phyloP scores from a whole-genome alignment of 92 coral and sea anemone species.

The Epizoanthus ramosus region DNA sequence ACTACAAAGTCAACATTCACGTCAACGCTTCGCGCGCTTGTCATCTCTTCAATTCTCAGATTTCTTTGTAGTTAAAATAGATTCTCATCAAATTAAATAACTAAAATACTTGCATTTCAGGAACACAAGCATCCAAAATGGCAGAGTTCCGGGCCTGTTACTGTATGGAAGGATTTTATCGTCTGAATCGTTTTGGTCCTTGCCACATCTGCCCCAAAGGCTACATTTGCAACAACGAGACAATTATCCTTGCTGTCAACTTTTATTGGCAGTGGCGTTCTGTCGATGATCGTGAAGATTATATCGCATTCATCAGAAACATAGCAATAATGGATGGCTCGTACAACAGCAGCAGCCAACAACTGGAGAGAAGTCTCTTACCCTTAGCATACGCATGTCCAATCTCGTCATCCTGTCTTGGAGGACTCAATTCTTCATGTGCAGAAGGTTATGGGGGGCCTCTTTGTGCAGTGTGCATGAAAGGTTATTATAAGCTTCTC shows the following conservation, averaged over 20 bases:
- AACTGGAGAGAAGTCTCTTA: slow-evolving; percentile 15
- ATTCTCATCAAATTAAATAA: too few relatives aligned
- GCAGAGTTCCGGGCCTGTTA: too few relatives aligned
- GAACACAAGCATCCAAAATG: too few relatives aligned
- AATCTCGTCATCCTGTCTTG: slow-evolving; percentile 55
- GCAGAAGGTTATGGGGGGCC: slow-evolving; percentile 62
- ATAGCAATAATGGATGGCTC: slow-evolving; percentile 32
- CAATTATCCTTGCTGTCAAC: slow-evolving; percentile 38
- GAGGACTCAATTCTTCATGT: slow-evolving; percentile 64
- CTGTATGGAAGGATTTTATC: too few relatives aligned
- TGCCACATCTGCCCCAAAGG: too few relatives aligned
- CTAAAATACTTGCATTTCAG: too few relatives aligned
- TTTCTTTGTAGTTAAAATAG: too few relatives aligned
- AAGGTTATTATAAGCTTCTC: slow-evolving; percentile 44
- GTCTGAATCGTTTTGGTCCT: too few relatives aligned
- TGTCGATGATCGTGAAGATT: slow-evolving; percentile 24
- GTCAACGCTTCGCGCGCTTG: too few relatives aligned
- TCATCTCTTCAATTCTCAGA: too few relatives aligned
- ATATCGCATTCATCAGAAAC: slow-evolving; percentile 40
- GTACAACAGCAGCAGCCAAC: slow-evolving; percentile 25
- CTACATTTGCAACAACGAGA: slow-evolving; percentile 48
- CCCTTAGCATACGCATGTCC: slow-evolving; percentile 60
- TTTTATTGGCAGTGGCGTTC: slow-evolving; percentile 65
- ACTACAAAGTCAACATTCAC: too few relatives aligned
- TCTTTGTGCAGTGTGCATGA: slow-evolving; percentile 63